Evolutionary conservation across 2,888 invertebrate species (phyloP).

Genomic region (Nemotelus pantherinus): DNA sequence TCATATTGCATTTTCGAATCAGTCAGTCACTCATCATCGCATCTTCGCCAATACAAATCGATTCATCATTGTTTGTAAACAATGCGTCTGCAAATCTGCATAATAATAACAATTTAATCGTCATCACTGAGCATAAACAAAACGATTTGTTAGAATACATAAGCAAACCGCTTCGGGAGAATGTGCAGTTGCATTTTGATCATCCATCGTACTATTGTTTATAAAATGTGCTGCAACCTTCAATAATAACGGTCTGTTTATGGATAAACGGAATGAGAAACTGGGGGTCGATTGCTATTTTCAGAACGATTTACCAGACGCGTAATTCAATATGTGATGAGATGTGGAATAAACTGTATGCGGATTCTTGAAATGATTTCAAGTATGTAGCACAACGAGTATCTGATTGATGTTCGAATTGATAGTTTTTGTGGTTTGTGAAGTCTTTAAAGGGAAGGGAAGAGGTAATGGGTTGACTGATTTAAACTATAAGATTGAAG

Average conservation of each 20-base stretch:
- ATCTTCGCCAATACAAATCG: slow-evolving; percentile 6
- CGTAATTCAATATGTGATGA: neutral
- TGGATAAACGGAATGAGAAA: neutral
- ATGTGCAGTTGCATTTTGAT: slow-evolving; percentile 19
- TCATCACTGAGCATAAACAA: slow-evolving; percentile 8
- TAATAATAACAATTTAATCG: slow-evolving; percentile 18
- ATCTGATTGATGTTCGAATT: no score
- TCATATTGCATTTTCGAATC: slow-evolving; percentile 5
- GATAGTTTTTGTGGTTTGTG: no score
- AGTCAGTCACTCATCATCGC: neutral
- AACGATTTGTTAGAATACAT: neutral
- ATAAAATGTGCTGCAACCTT: slow-evolving; percentile 15
- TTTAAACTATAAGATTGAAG: no score
- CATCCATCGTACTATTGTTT: slow-evolving; percentile 5
- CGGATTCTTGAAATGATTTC: no score
- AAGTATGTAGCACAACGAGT: no score
- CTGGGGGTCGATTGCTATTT: neutral
- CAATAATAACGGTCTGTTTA: slow-evolving; percentile 4
- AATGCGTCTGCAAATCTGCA: neutral
- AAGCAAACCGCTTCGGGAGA: neutral
- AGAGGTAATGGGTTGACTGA: no score
- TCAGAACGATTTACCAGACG: neutral
- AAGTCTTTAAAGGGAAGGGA: no score
- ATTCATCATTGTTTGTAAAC: slow-evolving; percentile 13
- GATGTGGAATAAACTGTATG: no score